Conservation (phyloP, 2,797 vertebrate genomes). For the Thamnophis elegans region DNA sequence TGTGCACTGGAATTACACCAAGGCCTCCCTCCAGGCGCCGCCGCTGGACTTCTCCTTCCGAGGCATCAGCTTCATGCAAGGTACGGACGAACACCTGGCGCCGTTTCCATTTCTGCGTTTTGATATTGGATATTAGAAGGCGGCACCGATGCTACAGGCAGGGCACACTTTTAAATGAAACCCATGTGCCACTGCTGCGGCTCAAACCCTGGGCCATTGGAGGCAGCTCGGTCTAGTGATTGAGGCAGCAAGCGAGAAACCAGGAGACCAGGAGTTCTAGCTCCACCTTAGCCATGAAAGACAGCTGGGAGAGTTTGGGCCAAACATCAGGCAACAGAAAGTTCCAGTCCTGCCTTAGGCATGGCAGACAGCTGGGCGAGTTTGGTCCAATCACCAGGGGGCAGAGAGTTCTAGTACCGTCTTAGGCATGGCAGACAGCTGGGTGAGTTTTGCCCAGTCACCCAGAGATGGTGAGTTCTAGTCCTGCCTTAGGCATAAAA, state of each 20-base stretch:
- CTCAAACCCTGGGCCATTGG: neutral
- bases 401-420: too few relatives aligned
- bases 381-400: too few relatives aligned
- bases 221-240: neutral
- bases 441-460: too few relatives aligned
- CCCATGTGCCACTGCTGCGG: neutral
- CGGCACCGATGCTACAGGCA: neutral
- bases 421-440: too few relatives aligned
- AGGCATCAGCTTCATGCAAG: conserved; percentile 71
- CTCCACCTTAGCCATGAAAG: neutral
- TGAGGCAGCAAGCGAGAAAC: neutral
- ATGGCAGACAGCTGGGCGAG: too few relatives aligned
- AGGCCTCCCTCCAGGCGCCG: conserved; percentile 66
- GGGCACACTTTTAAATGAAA: neutral
- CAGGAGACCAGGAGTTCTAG: neutral
- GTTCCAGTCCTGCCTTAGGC: neutral
- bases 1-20: conserved; percentile 35
- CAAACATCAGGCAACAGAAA: neutral
- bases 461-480: too few relatives aligned
- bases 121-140: neutral
- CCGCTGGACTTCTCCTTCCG: conserved; percentile 85
- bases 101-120: neutral
- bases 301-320: neutral
- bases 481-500: too few relatives aligned
- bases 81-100: conserved; percentile 36